Evolutionary conservation across 2,797 vertebrate genomes (phyloP), one percentile per base, ranked within the genome.

Genomic region (Bucorvus abyssinicus): DNA sequence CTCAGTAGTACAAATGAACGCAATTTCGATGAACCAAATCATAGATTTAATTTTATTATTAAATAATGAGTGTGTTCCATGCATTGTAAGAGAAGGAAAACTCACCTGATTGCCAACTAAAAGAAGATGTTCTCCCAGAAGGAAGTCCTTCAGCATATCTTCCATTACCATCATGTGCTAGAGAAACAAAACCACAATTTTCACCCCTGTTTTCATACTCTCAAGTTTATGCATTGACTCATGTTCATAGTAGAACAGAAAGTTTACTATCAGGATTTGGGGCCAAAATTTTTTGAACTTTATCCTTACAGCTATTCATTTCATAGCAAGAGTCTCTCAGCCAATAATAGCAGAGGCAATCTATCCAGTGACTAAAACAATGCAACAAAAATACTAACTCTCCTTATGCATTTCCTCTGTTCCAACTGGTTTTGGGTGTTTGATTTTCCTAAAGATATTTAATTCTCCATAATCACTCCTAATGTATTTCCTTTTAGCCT

Each of bases 91-190:
- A 83, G 52, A 73, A 4, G 14, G 45, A 79, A 29, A 89, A 92
- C 98, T 98, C 96, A 99, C 99, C 99, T 99, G 99, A 97, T 99
- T 99, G 36, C 99, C 99, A 86, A 99, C 99, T 97, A 99, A 94
- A 59, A 99, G 98, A 67, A 99, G 98, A 93, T 99, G 99, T 75
- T 99, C 99, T 94, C 99, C 99, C 59, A 99, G 97, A 30, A 99
- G 97, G 81, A 99, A 99, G 96, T 99, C 99, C 95, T 99, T 99
- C 64, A 99, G 94, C 99, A 99, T 99, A 97, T 99, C 99, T 96
- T 99, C 99, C 99, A 99, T 99, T 91, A 99, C 98, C 97, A 98
- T 97, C 98, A 99, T 98, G 95, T 99, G 99, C 99, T 99, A 94
- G 27, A 96, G 65, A 94, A 91, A 94, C 34, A 96, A 91, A 71